phyloP scores from a whole-genome alignment of 2,888 invertebrate species.

The Dynastes grantii region DNA sequence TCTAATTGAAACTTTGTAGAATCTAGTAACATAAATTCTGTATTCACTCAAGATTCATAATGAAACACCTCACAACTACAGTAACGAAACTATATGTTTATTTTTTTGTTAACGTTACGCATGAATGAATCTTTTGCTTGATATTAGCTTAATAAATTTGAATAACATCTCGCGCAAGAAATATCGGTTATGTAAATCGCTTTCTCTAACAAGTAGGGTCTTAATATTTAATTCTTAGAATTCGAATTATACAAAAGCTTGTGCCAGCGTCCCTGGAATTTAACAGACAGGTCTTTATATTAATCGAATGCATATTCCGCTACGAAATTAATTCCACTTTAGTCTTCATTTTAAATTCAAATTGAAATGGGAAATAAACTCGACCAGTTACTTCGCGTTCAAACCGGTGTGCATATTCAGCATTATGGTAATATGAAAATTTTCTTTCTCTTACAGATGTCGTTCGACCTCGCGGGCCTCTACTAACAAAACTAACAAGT shows the following conservation, averaged over 20 bases:
- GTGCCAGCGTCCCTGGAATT: neutral
- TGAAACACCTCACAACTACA: too few species aligned
- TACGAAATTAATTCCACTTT: slow-evolving; percentile 42
- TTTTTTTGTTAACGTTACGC: too few species aligned
- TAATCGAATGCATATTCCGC: slow-evolving; percentile 36
- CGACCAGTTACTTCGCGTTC: slow-evolving; percentile 47
- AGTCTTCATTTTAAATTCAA: slow-evolving; percentile 44
- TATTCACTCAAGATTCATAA: too few species aligned
- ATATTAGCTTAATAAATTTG: neutral
- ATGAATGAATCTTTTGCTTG: too few species aligned
- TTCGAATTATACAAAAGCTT: neutral
- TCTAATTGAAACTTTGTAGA: too few species aligned
- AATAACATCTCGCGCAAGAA: neutral
- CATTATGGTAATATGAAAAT: slow-evolving; percentile 54
- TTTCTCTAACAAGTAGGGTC: neutral
- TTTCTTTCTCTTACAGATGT: slow-evolving; percentile 56
- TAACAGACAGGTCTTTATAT: neutral
- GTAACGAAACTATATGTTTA: too few species aligned
- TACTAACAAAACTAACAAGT: slow-evolving; percentile 55
- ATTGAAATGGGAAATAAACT: slow-evolving; percentile 42
- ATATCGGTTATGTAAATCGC: neutral
- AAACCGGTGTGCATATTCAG: slow-evolving; percentile 55
- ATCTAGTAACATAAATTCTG: too few species aligned
- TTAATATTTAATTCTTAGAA: neutral
- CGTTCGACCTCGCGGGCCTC: slow-evolving; percentile 43